phyloP scores from a whole-genome alignment of 2,888 invertebrate genomes.

The Galeruca laticollis region DNA sequence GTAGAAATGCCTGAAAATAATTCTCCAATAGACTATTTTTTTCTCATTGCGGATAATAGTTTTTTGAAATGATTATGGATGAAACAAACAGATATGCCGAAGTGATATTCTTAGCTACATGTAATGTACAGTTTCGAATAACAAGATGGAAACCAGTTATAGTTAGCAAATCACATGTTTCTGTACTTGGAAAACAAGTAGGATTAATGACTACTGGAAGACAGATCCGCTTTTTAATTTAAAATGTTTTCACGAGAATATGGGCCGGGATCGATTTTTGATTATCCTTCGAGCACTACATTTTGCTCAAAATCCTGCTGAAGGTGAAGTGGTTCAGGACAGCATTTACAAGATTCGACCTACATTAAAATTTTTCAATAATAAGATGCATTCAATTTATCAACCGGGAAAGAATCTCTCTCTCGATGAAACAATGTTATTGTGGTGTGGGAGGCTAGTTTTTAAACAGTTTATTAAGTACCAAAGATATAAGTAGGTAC shows the following conservation, averaged over 20 bases:
- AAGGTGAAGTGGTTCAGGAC: constrained; percentile 1
- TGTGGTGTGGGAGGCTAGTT: constrained; percentile 52
- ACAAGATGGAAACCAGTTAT: constrained; percentile 5
- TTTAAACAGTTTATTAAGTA: constrained; percentile 57
- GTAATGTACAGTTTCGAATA: neutral
- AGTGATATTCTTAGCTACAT: neutral
- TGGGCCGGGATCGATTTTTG: constrained; percentile 21
- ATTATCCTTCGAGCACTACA: constrained; percentile 23
- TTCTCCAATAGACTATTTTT: constrained; percentile 7
- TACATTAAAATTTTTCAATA: constrained; percentile 56
- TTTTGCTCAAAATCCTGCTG: constrained; percentile 21
- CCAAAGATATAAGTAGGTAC: constrained; percentile 55
- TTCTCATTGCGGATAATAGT: neutral
- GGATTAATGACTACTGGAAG: constrained; percentile 27
- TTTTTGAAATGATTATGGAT: neutral
- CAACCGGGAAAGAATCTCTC: constrained; percentile 39
- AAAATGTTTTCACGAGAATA: constrained; percentile 13
- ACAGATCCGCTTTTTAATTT: constrained; percentile 13
- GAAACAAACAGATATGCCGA: constrained; percentile 15
- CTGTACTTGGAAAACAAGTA: neutral
- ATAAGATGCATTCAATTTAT: constrained; percentile 30
- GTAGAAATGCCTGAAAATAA: neutral
- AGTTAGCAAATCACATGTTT: neutral
- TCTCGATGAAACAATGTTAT: constrained; percentile 43
- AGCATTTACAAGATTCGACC: constrained; percentile 52